Conservation (phyloP, 2,888 invertebrate genomes). For the Pseudococcus longispinus region DNA sequence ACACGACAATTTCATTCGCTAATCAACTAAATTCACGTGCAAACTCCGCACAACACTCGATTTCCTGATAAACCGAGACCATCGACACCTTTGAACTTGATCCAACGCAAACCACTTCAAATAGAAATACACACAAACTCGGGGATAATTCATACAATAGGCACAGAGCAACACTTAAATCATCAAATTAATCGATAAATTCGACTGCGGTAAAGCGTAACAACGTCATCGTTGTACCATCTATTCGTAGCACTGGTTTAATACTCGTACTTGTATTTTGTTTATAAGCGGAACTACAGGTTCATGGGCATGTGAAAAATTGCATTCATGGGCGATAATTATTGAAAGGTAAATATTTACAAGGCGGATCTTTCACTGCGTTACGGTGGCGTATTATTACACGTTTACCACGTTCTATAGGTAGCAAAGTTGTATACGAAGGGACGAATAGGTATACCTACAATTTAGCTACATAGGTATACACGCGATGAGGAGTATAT, state of each 20-base stretch:
- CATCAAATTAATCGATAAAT: neutral
- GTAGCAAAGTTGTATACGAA: neutral
- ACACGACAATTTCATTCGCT: too few species aligned
- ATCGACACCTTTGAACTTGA: neutral
- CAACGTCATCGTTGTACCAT: neutral
- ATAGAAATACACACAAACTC: neutral
- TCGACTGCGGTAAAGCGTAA: neutral
- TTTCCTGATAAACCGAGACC: neutral
- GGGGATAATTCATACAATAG: neutral
- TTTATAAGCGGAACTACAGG: conserved; percentile 32
- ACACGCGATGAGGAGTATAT: neutral
- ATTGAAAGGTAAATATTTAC: conserved; percentile 33
- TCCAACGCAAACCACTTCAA: neutral
- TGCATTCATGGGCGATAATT: conserved; percentile 36
- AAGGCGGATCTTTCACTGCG: neutral
- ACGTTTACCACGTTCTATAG: neutral
- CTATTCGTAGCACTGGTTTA: neutral
- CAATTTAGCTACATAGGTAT: neutral
- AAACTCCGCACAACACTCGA: neutral
- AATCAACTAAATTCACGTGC: neutral
- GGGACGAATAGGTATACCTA: neutral
- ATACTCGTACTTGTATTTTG: neutral
- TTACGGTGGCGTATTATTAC: neutral
- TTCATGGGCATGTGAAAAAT: conserved; percentile 39
- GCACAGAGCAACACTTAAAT: neutral